Evolutionary conservation across 2,888 invertebrate genomes (phyloP), one percentile per base, ranked within the genome.

Genomic region (Microctonus brassicae): DNA sequence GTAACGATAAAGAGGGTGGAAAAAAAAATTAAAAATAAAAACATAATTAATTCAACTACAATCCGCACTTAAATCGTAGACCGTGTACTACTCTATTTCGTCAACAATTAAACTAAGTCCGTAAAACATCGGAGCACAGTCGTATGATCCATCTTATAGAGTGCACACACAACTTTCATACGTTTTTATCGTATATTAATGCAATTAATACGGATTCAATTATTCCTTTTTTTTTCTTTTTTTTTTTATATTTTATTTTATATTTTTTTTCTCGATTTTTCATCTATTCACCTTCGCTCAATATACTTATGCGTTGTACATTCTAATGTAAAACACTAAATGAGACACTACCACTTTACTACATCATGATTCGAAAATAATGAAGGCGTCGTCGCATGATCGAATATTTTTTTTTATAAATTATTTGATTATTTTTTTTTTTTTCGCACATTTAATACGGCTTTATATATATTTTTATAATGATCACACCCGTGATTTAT

Each of bases 41-140:
- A 82, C 75, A 76, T 73, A 82, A 82, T 81, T 78, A 81, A 81
- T 81, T 77, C 4, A 69, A 81, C 83, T 84, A 84, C 83, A 84
- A 84, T 85, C 78, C 81, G 78, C 77, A 73, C 79, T 77, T 80
- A 82, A 85, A 86, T 84, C 83, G 82, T 83, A 85, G 81, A 84
- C 83, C 84, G 77, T 82, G 80, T 84, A 81, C 83, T 81, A 80
- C 76, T 82, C 81, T 82, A 81, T 84, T 82, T 84, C 84, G 85
- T 85, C 84, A 84, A 82, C 83, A 81, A 80, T 81, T 84, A 83
- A 84, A 84, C 82, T 70, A 10, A 82, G 78, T 82, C 82, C 80
- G 77, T 67, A 9, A 47, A 58, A 57, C 58, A 57, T 33, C 11
- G 9, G 42, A 36, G 33, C 24, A 36, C 34, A 75, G 71, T 67